These are phyloP conservation scores for Actinernus sp. DNA, from an alignment of 92 coral and sea anemone genomes.

Conservation along the genomic window DNA sequence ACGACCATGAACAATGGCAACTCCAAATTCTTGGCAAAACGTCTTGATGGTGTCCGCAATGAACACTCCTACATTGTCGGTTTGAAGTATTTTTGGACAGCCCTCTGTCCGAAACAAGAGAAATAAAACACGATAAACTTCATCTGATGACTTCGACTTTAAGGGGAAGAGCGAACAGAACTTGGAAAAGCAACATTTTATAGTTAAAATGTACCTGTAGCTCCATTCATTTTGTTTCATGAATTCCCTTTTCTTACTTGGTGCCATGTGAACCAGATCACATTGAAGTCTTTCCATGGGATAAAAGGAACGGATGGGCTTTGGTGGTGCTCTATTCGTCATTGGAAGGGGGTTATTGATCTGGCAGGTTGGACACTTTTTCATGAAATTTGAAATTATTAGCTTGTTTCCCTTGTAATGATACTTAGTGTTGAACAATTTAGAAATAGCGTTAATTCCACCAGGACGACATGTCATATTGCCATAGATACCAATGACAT, in stretches of 20 bases:
- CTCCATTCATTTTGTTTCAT: constrained; percentile 26
- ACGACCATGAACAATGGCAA: constrained; percentile 27
- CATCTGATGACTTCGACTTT: constrained; percentile 4
- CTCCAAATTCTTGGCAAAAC: constrained; percentile 3
- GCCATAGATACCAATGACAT: neutral
- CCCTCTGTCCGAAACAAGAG: constrained; percentile 21
- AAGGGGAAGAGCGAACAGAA: constrained; percentile 36
- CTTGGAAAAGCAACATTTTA: constrained; percentile 27
- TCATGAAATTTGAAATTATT: neutral
- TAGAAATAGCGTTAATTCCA: constrained; percentile 11
- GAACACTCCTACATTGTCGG: constrained; percentile 45
- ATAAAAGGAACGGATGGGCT: constrained; percentile 9
- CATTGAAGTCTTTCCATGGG: constrained; percentile 11
- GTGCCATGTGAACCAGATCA: constrained; percentile 36
- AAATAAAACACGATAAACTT: neutral
- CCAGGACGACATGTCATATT: constrained; percentile 16
- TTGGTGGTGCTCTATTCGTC: constrained; percentile 9
- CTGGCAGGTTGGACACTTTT: constrained; percentile 5
- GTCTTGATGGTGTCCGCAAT: constrained; percentile 18
- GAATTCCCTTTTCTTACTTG: constrained; percentile 16
- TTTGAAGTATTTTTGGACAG: constrained; percentile 21
- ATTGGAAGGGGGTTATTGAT: constrained; percentile 28
- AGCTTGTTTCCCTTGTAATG: neutral
- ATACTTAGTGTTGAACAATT: constrained; percentile 1
- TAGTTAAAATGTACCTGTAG: constrained; percentile 20